Evolutionary conservation across 2,113 vertebrate species (phyloP), one percentile per base, ranked within the genome.

Genomic region (Corythornis cristatus): DNA sequence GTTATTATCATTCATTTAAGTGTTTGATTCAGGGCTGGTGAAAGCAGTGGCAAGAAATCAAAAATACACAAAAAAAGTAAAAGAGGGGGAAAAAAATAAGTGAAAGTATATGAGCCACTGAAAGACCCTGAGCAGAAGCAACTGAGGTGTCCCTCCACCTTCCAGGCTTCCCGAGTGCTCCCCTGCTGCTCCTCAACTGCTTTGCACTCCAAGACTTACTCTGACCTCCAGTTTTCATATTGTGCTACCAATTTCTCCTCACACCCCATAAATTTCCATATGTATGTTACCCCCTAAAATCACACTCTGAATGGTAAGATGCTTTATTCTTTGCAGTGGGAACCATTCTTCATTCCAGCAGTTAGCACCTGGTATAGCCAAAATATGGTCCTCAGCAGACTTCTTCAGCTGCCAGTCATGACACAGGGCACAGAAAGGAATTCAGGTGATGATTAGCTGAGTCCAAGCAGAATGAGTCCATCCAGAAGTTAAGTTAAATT

Each of bases 1-100:
- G 83, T 95, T 96, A 97, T 96, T 93, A 97, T 88, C 77, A 73
- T 13, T 96, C 95, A 94, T 83, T 84, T 93, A 85, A 88, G 85
- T 18, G 0, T 93, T 88, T 76, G 82, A 87, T 84, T 96, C 91
- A 87, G 58, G 83, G 89, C 73, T 87, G 50, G 61, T 60, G 76
- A 88, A 91, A 93, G 81, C 64, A 78, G 74, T 83, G 90, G 60
- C 81, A 90, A 92, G 70, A 83, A 78, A 71, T 58, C 4, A 6
- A 18, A 78, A 61, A 15, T 9, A 62, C 26, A 19, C 53, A 33
- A 28, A 9, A 13, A 9, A 35, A 76, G 40, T 23, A 8, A 11
- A 12, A 16, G 46, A 50, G 1, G 21, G 48, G 48, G 21, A 23
- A 73, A 1, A 1, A 80, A 13, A 74, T 37, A 37, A 82, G 17